Conservation (phyloP, 2,888 invertebrate species). For the Cephonodes hylas region DNA sequence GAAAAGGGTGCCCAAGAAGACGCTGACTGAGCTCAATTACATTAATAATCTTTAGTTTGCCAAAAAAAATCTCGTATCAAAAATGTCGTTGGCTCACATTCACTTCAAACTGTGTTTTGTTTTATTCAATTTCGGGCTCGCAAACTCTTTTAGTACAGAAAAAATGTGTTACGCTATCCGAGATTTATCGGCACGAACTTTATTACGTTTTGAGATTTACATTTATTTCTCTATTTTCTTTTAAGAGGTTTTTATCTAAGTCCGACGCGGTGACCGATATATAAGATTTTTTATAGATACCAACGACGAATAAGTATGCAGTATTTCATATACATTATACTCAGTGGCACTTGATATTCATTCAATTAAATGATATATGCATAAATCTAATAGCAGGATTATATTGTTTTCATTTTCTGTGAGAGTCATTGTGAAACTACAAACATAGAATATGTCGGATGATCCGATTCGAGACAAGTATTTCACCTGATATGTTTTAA, state of each 20-base stretch:
- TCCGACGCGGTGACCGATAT: background rate
- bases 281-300: too few species aligned
- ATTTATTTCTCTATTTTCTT: background rate
- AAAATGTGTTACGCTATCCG: background rate
- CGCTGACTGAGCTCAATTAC: slow-evolving; percentile 65
- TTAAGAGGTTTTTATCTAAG: background rate
- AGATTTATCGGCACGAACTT: background rate
- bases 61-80: slow-evolving; percentile 38
- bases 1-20: slow-evolving; percentile 65
- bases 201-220: background rate
- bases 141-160: background rate
- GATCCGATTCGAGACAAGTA: too few species aligned
- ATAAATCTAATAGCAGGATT: too few species aligned
- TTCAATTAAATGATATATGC: too few species aligned
- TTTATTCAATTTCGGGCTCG: background rate
- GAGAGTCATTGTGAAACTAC: too few species aligned
- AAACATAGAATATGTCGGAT: too few species aligned
- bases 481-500: too few species aligned
- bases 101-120: background rate
- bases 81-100: slow-evolving; percentile 7
- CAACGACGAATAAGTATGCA: too few species aligned
- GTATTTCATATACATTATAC: too few species aligned
- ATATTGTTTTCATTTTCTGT: too few species aligned
- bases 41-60: slow-evolving; percentile 64
- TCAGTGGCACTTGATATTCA: too few species aligned